Evolutionary conservation across 1,140 invertebrate genomes (phyloP).

Genomic region (Lanistes nyassanus): DNA sequence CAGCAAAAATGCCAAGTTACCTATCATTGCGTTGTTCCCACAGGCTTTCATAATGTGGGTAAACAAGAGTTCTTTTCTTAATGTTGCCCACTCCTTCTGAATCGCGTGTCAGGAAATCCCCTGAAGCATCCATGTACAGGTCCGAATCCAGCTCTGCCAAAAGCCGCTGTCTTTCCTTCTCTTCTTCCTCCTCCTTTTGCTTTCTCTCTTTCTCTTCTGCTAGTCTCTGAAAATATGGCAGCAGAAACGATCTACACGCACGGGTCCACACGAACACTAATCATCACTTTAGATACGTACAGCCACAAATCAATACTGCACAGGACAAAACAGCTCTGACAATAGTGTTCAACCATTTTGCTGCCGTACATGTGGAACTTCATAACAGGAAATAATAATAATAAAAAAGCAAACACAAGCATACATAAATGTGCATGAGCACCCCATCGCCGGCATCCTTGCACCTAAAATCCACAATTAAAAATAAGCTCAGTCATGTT

Average conservation of each 20-base stretch:
- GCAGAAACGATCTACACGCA: too few species aligned
- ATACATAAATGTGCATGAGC: too few species aligned
- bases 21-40: too few species aligned
- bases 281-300: neutral
- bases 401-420: neutral
- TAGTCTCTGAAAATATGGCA: neutral
- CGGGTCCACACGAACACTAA: too few species aligned
- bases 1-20: too few species aligned
- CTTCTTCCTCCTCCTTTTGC: constrained; percentile 5
- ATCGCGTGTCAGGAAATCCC: neutral
- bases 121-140: neutral
- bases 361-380: neutral
- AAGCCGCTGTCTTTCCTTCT: constrained; percentile 2
- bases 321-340: too few species aligned
- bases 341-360: too few species aligned
- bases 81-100: constrained; percentile 6
- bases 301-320: neutral
- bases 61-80: neutral
- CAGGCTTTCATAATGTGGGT: neutral
- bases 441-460: too few species aligned
- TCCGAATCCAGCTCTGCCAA: neutral
- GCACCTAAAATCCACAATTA: too few species aligned
- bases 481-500: too few species aligned
- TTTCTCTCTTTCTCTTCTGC: neutral
- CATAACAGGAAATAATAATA: neutral